Evolutionary conservation across 2,797 vertebrate genomes (phyloP).

Genomic region (Valencia hispanica): DNA sequence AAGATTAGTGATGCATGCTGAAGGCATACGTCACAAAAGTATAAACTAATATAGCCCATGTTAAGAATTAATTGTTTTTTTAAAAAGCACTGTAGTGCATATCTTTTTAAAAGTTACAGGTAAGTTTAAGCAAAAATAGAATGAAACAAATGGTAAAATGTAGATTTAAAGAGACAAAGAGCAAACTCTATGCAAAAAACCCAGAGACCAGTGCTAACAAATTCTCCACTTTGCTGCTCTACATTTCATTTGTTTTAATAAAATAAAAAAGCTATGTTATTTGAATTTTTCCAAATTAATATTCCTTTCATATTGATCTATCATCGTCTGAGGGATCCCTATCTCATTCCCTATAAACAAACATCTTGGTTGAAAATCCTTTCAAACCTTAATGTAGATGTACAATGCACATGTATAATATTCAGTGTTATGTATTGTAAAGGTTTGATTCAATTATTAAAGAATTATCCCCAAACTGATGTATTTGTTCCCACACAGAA

Average conservation of each 20-base stretch:
- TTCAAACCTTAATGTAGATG: neutral
- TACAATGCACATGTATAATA: neutral
- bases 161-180: neutral
- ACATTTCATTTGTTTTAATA: neutral
- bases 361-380: neutral
- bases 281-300: neutral
- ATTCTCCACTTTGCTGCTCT: too few relatives aligned
- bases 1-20: too few relatives aligned
- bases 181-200: neutral
- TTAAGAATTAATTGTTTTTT: too few relatives aligned
- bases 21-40: too few relatives aligned
- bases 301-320: too few relatives aligned
- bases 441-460: neutral
- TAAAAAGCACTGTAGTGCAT: neutral
- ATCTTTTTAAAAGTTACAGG: neutral
- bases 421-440: neutral
- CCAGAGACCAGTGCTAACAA: neutral
- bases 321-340: too few relatives aligned
- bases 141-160: neutral
- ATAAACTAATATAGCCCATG: too few relatives aligned
- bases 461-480: constrained; percentile 10
- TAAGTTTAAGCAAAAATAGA: neutral
- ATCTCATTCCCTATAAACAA: neutral
- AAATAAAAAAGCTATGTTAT: too few relatives aligned
- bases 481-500: constrained; percentile 63